phyloP scores from a whole-genome alignment of 2,113 vertebrate genomes.

The Onychostoma macrolepis region DNA sequence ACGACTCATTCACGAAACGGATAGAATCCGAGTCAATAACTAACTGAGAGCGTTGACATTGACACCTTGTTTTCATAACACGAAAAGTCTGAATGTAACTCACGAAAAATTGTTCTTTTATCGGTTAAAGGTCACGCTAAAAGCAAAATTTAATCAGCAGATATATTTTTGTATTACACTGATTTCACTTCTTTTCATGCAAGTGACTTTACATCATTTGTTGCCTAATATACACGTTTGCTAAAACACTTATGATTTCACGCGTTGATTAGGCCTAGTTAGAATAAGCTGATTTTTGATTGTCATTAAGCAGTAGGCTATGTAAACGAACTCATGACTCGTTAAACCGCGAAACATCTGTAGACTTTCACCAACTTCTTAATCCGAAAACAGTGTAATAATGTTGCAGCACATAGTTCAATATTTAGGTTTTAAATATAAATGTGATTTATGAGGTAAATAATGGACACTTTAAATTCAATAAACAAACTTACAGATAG shows the following conservation, averaged over 20 bases:
- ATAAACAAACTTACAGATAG: neutral
- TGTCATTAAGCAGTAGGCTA: neutral
- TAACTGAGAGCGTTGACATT: neutral
- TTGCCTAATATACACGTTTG: neutral
- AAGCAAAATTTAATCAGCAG: rapidly evolving
- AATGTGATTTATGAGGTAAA: neutral
- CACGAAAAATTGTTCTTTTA: neutral
- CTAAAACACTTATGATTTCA: neutral
- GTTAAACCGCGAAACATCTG: neutral
- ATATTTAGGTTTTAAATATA: neutral
- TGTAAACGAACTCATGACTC: neutral
- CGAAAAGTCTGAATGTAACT: neutral
- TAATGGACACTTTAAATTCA: neutral
- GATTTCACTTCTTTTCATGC: neutral
- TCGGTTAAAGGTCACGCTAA: neutral
- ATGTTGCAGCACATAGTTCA: neutral
- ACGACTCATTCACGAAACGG: neutral
- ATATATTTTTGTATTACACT: neutral
- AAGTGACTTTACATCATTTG: no score
- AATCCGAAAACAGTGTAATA: neutral
- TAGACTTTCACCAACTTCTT: no score
- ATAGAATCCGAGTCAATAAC: neutral
- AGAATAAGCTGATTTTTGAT: neutral
- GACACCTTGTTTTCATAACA: neutral
- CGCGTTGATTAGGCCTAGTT: neutral